Base-by-base conservation (phyloP, 2,797 vertebrate genomes). In the Sus cebifrons region DNA sequence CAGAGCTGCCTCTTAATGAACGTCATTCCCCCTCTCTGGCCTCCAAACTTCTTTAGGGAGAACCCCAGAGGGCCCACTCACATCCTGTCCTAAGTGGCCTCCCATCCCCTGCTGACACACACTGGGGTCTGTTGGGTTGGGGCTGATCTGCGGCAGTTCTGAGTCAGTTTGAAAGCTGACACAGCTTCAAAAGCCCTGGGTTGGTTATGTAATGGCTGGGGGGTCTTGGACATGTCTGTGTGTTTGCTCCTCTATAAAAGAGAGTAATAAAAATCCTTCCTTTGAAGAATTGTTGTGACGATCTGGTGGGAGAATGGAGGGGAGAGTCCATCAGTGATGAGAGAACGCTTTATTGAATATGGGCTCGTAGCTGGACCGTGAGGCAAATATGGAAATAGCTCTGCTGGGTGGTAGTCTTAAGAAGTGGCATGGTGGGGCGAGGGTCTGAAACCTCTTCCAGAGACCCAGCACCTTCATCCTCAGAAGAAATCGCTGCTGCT, bases 331-430 rank as follows among this genome's bases (percentile, higher is more conserved):
- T 71, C 56, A 32, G 40, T 21, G 40, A 68, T 17, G 25, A 58
- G 1, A 25, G 3, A 11, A 7, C 0, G 1, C 25, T 12, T 20
- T 20, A 1, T 40, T 0, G 18, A 52, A 52, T 14, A 0, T 4
- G 5, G n/a, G 15, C 65, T 70, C 1, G 3, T 14, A 21, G 67
- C 27, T 0, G 17, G 64, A 54, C 32, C 18, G 3, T 0, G 15
- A 21, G 11, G 5, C 3, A 54, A 14, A 23, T 4, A n/a, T 0
- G 10, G 68, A 71, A 64, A 25, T 2, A 20, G 32, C 32, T 44
- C 36, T 29, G 23, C 15, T 10, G n/a, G 27, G 44, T 20, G 17
- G 73, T 13, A n/a, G 23, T 60, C 73, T 85, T 14, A 58, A 54
- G 36, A 71, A n/a, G 58, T 9, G 1, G 32, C 18, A 0, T 0